A percentile compares a stretch with the other conserved stretches of the same genome.
Conservation (phyloP, 2,797 vertebrate species). For the Manis pentadactyla region DNA sequence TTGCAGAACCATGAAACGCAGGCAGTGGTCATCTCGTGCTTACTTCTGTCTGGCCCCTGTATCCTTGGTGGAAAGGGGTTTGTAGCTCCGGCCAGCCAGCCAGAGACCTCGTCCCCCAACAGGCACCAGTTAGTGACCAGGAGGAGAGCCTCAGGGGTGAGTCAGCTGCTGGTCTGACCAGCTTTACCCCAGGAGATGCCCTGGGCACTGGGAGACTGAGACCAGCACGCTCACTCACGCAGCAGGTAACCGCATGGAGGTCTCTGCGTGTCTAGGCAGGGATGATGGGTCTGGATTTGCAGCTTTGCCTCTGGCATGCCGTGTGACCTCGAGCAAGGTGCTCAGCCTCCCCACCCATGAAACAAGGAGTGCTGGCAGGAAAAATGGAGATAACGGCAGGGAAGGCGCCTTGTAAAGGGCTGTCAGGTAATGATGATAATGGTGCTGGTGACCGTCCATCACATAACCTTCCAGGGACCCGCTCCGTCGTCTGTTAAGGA, state of each 20-base stretch:
- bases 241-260: not conserved
- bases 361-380: not conserved
- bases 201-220: not conserved
- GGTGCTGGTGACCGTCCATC: fast-evolving
- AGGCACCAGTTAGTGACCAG: fast-evolving
- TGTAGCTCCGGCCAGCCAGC: no score
- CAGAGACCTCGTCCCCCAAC: not conserved
- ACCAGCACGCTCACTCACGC: not conserved
- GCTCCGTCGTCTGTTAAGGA: not conserved
- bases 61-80: not conserved
- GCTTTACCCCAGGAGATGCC: not conserved
- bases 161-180: not conserved
- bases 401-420: not conserved
- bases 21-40: not conserved
- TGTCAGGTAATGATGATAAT: fast-evolving
- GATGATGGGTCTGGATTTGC: not conserved
- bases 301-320: not conserved
- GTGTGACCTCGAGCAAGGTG: not conserved
- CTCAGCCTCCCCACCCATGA: not conserved
- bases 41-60: not conserved
- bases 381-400: not conserved
- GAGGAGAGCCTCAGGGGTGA: not conserved
- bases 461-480: not conserved
- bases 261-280: not conserved
- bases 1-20: fast-evolving